Evolutionary conservation across 2,113 vertebrate genomes (phyloP), one percentile per base, ranked within the genome.

Genomic region (Callipepla californica): DNA sequence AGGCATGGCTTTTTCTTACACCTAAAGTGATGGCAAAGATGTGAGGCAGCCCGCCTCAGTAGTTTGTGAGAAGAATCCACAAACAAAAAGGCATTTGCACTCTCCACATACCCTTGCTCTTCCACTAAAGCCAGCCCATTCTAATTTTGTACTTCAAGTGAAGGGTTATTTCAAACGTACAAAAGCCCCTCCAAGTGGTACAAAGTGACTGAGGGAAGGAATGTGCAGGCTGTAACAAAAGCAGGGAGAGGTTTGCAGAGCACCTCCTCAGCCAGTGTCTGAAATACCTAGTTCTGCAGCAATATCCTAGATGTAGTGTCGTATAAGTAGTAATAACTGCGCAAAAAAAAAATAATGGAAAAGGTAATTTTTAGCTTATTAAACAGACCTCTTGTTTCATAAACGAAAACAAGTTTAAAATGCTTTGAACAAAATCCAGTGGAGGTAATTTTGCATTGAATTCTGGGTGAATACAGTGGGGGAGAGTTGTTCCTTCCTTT

Each of bases 1-100:
- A 3, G 1, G 5, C 0, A 5, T 3, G 2, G 32, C 21, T 22
- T 58, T 7, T 30, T 63, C n/a, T 42, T 40, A n/a, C 50, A 36
- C 13, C 36, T 65, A 23, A 45, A 50, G 11, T 6, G 11, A 8
- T 15, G 30, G 12, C 21, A 51, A 59, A 51, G 44, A 12, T 67
- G 28, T 4, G 32, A 20, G 65, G 42, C 16, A 57, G 28, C 40
- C 2, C 1, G 44, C 11, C 36, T 26, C 44, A 38, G n/a, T 6
- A 11, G 14, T 53, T 61, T 67, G 51, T 40, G 21, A 51, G 45
- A 47, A 66, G 67, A 66, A 58, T 3, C 0, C 23, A 34, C 42
- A 17, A 18, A 47, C 8, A 3, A 47, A 23, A 18, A 7, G 15
- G 11, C 26, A 38, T 59, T 53, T 67, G 25, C 10, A 21, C 9